Evolutionary conservation across 2,113 vertebrate species (phyloP).

Genomic region (Trematomus loennbergii): DNA sequence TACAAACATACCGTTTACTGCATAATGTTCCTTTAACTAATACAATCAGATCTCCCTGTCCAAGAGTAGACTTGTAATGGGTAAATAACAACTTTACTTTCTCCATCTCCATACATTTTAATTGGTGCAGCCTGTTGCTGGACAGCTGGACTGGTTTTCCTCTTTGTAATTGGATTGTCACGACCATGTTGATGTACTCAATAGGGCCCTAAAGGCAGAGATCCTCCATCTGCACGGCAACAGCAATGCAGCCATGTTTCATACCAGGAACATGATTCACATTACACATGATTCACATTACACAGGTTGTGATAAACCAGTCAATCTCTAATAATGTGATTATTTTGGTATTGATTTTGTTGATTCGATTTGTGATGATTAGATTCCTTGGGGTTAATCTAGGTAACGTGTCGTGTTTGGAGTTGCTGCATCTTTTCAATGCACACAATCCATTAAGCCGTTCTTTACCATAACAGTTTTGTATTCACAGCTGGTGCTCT

Average conservation of each 20-base stretch:
- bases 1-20: too few species aligned
- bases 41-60: background rate
- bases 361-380: background rate
- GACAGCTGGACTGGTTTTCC: background rate
- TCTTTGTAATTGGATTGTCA: constrained; percentile 31
- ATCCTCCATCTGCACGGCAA: background rate
- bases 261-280: background rate
- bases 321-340: background rate
- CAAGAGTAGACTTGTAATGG: background rate
- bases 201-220: background rate
- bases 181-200: background rate
- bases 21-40: background rate
- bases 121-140: background rate
- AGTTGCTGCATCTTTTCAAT: constrained; percentile 5
- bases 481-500: too few species aligned
- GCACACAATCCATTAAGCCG: background rate
- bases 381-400: background rate
- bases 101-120: background rate
- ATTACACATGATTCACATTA: constrained; percentile 9
- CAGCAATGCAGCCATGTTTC: background rate
- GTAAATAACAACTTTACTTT: background rate
- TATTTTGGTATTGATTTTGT: constrained; percentile 7
- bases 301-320: constrained; percentile 6
- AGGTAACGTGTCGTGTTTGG: background rate
- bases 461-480: background rate